Percentiles rank a stretch among this genome's conserved stretches.
Evolutionary conservation across 1,140 invertebrate genomes (phyloP).

Genomic region (Laupala kohalensis): DNA sequence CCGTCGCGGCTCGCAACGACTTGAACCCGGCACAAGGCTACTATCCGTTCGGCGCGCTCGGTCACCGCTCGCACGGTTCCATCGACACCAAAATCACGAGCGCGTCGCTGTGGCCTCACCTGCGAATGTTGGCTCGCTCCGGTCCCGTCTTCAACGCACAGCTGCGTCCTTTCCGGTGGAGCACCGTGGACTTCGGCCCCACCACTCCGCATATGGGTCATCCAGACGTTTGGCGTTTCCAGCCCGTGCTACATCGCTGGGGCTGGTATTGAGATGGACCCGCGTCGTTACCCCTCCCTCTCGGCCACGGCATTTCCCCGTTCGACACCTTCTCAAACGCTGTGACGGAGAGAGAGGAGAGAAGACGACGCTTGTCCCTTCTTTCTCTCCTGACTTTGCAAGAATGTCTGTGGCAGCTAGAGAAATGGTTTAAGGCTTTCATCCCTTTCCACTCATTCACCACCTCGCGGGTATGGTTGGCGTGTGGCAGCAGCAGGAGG

Average conservation of each 20-base stretch:
- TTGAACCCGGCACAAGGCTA: conserved; percentile 44
- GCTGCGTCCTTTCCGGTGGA: conserved; percentile 51
- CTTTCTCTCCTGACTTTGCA: no score
- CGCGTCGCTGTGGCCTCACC: conserved; percentile 23
- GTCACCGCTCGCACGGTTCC: conserved; percentile 48
- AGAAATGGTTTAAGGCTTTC: no score
- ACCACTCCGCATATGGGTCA: conserved; percentile 39
- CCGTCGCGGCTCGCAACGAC: conserved; percentile 50
- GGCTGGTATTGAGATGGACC: not conserved
- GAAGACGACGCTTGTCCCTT: no score
- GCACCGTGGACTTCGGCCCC: conserved; percentile 36
- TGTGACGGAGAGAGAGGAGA: no score
- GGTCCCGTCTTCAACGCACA: conserved; percentile 43
- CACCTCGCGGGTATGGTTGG: no score
- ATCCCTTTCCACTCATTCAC: no score
- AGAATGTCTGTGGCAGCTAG: no score
- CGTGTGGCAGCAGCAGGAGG: no score
- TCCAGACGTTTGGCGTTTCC: conserved; percentile 46
- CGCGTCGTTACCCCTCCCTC: no score
- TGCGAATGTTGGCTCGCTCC: conserved; percentile 40
- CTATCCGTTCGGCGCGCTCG: conserved; percentile 47
- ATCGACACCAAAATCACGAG: conserved; percentile 48
- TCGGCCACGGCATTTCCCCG: not conserved
- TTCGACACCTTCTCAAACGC: not conserved
- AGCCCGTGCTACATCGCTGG: conserved; percentile 36